phyloP scores from a whole-genome alignment of 2,888 invertebrate species.

The Dorcus parallelipipedus region DNA sequence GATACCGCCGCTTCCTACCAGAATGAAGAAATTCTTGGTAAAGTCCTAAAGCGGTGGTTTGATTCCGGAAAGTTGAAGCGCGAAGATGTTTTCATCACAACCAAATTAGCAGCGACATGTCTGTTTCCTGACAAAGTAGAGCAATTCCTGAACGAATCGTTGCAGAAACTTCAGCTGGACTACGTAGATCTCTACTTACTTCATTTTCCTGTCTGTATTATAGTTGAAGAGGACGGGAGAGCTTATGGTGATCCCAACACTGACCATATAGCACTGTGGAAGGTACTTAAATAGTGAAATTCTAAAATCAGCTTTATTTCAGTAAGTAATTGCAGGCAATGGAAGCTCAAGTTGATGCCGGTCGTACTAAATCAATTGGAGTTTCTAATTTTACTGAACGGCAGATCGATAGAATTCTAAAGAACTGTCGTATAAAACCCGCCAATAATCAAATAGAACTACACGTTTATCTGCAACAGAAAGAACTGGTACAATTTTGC shows the following conservation, averaged over 20 bases:
- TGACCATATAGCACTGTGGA: slow-evolving; percentile 49
- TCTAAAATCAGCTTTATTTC: too few species aligned
- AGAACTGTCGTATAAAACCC: slow-evolving; percentile 60
- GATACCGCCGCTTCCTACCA: slow-evolving; percentile 74
- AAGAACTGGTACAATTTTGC: slow-evolving; percentile 60
- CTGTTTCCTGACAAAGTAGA: slow-evolving; percentile 58
- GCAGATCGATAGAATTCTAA: slow-evolving; percentile 67
- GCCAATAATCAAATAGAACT: slow-evolving; percentile 69
- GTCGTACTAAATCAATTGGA: slow-evolving; percentile 56
- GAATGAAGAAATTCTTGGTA: slow-evolving; percentile 72
- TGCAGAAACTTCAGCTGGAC: slow-evolving; percentile 64
- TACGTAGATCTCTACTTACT: slow-evolving; percentile 79
- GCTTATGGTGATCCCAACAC: background rate
- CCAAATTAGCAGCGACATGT: slow-evolving; percentile 69
- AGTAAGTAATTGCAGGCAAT: slow-evolving; percentile 2
- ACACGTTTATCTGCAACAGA: slow-evolving; percentile 75
- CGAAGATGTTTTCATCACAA: slow-evolving; percentile 76
- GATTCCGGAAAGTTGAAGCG: slow-evolving; percentile 62
- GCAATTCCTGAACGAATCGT: slow-evolving; percentile 60
- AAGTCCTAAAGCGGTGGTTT: slow-evolving; percentile 67
- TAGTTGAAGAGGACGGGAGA: slow-evolving; percentile 31
- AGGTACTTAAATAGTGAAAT: background rate
- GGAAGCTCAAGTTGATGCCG: slow-evolving; percentile 9
- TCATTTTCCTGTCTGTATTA: slow-evolving; percentile 68
- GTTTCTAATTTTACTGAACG: slow-evolving; percentile 77